Percentiles rank a stretch among this genome's conserved stretches.
Conservation (phyloP, 1,140 invertebrate genomes). For the Lithobius niger region DNA sequence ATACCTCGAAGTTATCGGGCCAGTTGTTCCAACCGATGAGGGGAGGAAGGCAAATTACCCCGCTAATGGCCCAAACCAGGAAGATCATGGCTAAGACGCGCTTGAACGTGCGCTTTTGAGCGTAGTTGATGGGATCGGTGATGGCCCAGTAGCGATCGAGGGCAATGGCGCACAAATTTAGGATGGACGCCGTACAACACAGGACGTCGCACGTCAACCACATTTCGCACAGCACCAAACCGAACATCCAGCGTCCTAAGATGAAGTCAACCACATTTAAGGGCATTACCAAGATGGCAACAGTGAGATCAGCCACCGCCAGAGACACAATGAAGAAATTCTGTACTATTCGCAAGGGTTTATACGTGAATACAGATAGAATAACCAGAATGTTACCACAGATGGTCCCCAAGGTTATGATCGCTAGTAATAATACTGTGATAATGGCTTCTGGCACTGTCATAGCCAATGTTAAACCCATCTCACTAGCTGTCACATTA, state of each 20-base stretch:
- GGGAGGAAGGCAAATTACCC: constrained; percentile 88
- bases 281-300: constrained; percentile 90
- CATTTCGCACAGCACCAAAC: constrained; percentile 81
- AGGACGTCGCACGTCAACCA: constrained; percentile 95
- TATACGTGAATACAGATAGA: constrained; percentile 87
- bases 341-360: constrained; percentile 89
- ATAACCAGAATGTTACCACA: constrained; percentile 92
- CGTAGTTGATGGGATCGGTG: constrained; percentile 45
- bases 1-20: constrained; percentile 65
- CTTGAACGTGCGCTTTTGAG: constrained; percentile 38
- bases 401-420: constrained; percentile 79
- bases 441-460: constrained; percentile 59
- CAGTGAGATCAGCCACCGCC: constrained; percentile 91
- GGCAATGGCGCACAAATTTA: constrained; percentile 45
- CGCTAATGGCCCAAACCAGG: constrained; percentile 41
- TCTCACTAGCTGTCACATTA: no score
- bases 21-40: constrained; percentile 95
- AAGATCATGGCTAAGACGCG: constrained; percentile 38
- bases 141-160: constrained; percentile 39
- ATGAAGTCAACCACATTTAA: constrained; percentile 89
- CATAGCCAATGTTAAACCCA: no score
- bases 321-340: constrained; percentile 97
- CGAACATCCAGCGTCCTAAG: constrained; percentile 76
- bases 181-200: constrained; percentile 71
- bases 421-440: constrained; percentile 54